These are phyloP conservation scores for Hoplodrina blanda DNA, from an alignment of 2,888 invertebrate species.

Conservation along the genomic window DNA sequence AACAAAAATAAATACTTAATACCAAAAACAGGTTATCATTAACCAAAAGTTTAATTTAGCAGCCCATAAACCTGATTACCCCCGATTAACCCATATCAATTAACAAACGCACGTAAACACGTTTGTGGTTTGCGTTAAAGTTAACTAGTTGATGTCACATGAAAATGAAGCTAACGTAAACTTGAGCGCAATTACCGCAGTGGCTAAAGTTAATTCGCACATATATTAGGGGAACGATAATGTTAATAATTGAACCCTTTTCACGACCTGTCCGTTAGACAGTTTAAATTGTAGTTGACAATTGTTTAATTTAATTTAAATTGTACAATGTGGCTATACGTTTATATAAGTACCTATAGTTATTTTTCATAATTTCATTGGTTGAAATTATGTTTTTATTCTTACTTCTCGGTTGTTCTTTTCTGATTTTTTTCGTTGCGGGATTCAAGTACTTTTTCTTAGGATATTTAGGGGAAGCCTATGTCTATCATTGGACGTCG, in stretches of 20 bases:
- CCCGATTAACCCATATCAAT: slow-evolving; percentile 52
- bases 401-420: too few relatives aligned
- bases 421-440: too few relatives aligned
- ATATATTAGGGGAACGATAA: slow-evolving; percentile 60
- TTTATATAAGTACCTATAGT: too few relatives aligned
- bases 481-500: too few relatives aligned
- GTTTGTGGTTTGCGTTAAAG: slow-evolving; percentile 55
- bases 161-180: slow-evolving; percentile 58
- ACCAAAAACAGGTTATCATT: slow-evolving; percentile 7
- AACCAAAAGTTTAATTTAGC: slow-evolving; percentile 46
- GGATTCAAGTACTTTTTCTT: too few relatives aligned
- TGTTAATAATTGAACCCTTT: slow-evolving; percentile 70
- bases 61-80: slow-evolving; percentile 39
- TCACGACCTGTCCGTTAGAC: slow-evolving; percentile 63
- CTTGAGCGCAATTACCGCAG: slow-evolving; percentile 48
- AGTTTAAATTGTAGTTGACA: slow-evolving; percentile 55
- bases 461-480: too few relatives aligned
- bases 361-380: too few relatives aligned
- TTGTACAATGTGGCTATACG: slow-evolving; percentile 16
- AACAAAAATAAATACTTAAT: slow-evolving; percentile 3
- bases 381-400: too few relatives aligned
- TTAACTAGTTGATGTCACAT: slow-evolving; percentile 52
- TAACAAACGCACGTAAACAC: slow-evolving; percentile 53
- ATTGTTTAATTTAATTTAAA: slow-evolving; percentile 58
- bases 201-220: slow-evolving; percentile 62